Evolutionary conservation across 2,113 vertebrate species (phyloP).

Genomic region (Vicugna pacos): DNA sequence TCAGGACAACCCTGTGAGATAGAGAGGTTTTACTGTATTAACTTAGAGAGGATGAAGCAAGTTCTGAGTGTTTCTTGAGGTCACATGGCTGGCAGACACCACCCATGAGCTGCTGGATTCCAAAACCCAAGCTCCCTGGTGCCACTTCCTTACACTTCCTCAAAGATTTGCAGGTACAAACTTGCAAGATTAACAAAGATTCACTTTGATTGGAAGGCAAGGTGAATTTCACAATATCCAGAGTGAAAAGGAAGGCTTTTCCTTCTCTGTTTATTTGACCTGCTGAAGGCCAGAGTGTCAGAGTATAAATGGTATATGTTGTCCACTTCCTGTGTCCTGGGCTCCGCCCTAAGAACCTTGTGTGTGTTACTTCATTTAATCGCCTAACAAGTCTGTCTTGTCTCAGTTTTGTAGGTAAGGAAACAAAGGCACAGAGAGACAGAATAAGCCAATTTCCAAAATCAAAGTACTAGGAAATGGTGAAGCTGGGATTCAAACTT

Average conservation of each 20-base stretch:
- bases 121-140: neutral
- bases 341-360: neutral
- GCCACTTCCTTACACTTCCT: neutral
- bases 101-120: neutral
- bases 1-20: neutral
- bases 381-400: neutral
- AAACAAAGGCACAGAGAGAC: slow-evolving; percentile 2
- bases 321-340: neutral
- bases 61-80: neutral
- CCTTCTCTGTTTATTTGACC: neutral
- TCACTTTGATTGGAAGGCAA: neutral
- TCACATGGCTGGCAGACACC: neutral
- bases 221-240: neutral
- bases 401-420: neutral
- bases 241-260: neutral
- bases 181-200: neutral
- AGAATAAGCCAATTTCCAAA: neutral
- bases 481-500: neutral
- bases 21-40: neutral
- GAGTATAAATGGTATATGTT: neutral
- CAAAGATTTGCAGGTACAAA: neutral
- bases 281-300: neutral
- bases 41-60: neutral
- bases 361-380: neutral
- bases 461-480: neutral